Percentiles rank a stretch among this genome's conserved stretches.
phyloP scores from a whole-genome alignment of 2,888 invertebrate species.

The Dinocampus coccinellae region DNA sequence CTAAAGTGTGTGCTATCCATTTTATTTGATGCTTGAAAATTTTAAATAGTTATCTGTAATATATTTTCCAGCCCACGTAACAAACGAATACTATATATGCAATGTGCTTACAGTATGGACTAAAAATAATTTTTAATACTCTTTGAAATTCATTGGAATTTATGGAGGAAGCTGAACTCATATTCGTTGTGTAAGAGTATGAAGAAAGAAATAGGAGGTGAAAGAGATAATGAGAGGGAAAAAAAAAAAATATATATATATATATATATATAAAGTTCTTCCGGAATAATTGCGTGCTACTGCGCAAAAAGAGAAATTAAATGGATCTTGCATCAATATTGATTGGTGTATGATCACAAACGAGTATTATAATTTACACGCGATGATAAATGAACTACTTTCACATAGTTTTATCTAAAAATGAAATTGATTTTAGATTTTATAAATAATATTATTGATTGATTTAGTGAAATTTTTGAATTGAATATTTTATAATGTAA shows the following conservation, averaged over 20 bases:
- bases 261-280: no score
- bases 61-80: constrained; percentile 10
- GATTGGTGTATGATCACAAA: constrained; percentile 12
- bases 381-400: constrained; percentile 13
- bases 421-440: background rate
- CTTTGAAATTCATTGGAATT: background rate
- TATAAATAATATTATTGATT: background rate
- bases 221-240: background rate
- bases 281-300: background rate
- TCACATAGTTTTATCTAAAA: background rate
- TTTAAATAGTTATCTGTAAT: background rate
- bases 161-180: background rate
- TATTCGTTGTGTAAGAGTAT: background rate
- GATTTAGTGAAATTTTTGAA: background rate
- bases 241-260: no score
- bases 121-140: constrained; percentile 17
- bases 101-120: background rate
- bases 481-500: background rate
- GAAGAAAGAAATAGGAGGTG: background rate
- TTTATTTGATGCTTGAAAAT: background rate
- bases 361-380: background rate
- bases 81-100: background rate
- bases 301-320: background rate
- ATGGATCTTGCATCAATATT: constrained; percentile 24
- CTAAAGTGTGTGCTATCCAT: background rate